These are phyloP conservation scores for Zalophus californianus DNA, from an alignment of 2,797 vertebrate genomes.

Conservation along the genomic window DNA sequence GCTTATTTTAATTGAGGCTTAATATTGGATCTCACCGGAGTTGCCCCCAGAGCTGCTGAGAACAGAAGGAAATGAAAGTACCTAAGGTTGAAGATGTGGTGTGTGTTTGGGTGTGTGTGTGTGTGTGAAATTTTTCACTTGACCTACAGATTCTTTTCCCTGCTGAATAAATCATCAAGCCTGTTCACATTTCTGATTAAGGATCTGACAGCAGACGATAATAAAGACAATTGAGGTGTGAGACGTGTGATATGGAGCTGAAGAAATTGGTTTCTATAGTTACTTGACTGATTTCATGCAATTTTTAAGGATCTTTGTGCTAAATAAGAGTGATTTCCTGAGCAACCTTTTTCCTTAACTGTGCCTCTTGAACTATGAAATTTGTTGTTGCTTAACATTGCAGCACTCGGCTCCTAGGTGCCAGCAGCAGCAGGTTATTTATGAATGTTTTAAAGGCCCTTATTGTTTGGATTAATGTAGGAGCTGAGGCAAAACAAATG, in stretches of 20 bases:
- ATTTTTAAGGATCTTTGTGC: slow-evolving; percentile 91
- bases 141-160: slow-evolving; percentile 92
- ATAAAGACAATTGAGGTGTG: slow-evolving; percentile 94
- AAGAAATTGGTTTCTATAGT: slow-evolving; percentile 94
- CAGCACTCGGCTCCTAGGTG: slow-evolving; percentile 86
- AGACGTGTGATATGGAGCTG: slow-evolving; percentile 91
- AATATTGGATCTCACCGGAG: slow-evolving; percentile 99
- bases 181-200: slow-evolving; percentile 93
- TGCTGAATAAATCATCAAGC: slow-evolving; percentile 93
- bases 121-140: slow-evolving; percentile 90
- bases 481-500: slow-evolving; percentile 88
- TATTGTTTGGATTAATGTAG: slow-evolving; percentile 91
- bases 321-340: slow-evolving; percentile 90
- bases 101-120: slow-evolving; percentile 86
- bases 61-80: slow-evolving; percentile 99
- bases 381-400: slow-evolving; percentile 90
- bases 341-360: slow-evolving; percentile 90
- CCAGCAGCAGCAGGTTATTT: slow-evolving; percentile 91
- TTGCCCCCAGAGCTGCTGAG: slow-evolving; percentile 97
- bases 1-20: slow-evolving; percentile 99
- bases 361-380: slow-evolving; percentile 92
- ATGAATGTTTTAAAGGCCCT: slow-evolving; percentile 90
- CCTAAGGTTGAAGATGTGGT: slow-evolving; percentile 92
- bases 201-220: slow-evolving; percentile 92
- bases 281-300: slow-evolving; percentile 91